phyloP scores from a whole-genome alignment of 2,113 vertebrate species.

The Amblyopsis rosae region DNA sequence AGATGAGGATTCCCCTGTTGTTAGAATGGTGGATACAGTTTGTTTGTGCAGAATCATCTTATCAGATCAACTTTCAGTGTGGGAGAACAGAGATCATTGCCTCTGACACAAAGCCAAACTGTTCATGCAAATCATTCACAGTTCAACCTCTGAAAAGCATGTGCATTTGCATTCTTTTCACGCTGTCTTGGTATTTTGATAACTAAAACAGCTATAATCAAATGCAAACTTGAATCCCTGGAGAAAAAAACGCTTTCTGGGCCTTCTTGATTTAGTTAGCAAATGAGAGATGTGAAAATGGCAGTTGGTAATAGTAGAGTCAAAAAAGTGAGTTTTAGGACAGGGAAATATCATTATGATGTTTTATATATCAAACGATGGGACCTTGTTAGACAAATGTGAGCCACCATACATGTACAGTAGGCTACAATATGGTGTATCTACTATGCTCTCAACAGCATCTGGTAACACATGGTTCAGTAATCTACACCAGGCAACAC shows the following conservation, averaged over 20 bases:
- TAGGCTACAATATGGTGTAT: not conserved
- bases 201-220: not conserved
- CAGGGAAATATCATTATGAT: not conserved
- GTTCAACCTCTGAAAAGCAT: slow-evolving; percentile 1
- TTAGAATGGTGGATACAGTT: not conserved
- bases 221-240: not conserved
- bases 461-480: not conserved
- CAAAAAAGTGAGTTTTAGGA: not conserved
- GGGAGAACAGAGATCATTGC: not conserved
- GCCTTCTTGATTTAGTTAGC: not conserved
- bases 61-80: not conserved
- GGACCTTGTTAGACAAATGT: not conserved
- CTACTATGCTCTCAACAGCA: not conserved
- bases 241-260: slow-evolving; percentile 2
- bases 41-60: not conserved
- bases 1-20: not conserved
- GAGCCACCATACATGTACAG: not conserved
- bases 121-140: not conserved
- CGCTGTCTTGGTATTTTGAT: not conserved
- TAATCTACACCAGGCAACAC: not conserved
- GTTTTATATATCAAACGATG: not conserved
- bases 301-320: not conserved
- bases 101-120: not conserved
- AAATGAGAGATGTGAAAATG: slow-evolving; percentile 4
- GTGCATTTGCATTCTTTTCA: slow-evolving; percentile 11